Base-by-base conservation (phyloP, 2,797 vertebrate species). In the Triplophysa bombifrons region DNA sequence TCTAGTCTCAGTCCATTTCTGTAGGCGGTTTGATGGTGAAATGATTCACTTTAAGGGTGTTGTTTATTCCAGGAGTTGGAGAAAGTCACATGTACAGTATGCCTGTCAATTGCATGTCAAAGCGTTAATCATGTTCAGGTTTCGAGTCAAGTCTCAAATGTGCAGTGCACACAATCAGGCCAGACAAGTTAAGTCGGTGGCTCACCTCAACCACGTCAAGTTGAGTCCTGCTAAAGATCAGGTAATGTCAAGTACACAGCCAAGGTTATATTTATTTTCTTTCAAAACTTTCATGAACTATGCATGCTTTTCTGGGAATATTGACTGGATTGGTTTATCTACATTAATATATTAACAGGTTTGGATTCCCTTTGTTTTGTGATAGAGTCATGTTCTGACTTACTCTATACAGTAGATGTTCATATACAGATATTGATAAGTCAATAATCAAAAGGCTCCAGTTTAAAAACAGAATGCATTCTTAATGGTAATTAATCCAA, bases 201-300 rank as follows among this genome's bases (percentile, higher is more conserved):
- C 25, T 63, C 60, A 63, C 27, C 60, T 63, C 60, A 63, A 63
- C 7, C 60, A 34, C 60, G 27, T 63, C 60, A 63, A 63, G 60
- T 63, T 14, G 30, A 63, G 27, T 30, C 27, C 60, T 61, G 60
- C 16, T 63, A 3, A 7, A 22, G 25, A 34, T 63, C 60, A 63
- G 27, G 27, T 63, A 2, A 19, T 27, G 27, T 63, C 27, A 34
- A 34, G 27, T 63, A 30, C 14, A 16, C 8, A 17, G 17, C 14
- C 17, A 0, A 17, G 27, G 58, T 14, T 22, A 60, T 27, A 60
- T 9, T 53, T 19, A 7, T 53, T 53, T 53, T 19, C 17, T 17
- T 51, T 51, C 11, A 56, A 20, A 56, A 22, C 56, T 58, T 61
- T 30, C 58, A 16, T 63, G 6, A 30, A 27, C 60, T 30, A 3